phyloP scores from a whole-genome alignment of 2,113 vertebrate species.

The Spilogale gracilis region DNA sequence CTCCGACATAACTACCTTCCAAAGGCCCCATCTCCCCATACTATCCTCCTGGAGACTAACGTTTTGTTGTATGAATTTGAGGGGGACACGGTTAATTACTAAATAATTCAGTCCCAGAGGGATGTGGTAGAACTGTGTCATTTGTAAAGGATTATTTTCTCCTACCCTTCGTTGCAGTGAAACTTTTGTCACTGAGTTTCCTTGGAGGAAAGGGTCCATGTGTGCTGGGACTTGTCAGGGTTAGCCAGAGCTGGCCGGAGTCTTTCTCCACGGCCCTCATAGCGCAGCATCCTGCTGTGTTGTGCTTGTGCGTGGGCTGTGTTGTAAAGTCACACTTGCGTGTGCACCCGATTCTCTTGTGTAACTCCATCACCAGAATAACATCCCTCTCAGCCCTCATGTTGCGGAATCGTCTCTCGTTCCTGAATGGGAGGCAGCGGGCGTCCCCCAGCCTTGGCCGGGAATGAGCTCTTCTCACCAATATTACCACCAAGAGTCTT shows the following conservation, averaged over 20 bases:
- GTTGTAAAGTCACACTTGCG: not conserved
- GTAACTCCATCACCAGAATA: not conserved
- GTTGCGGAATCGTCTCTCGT: not conserved
- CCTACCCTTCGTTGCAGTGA: not conserved
- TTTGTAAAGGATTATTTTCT: slow-evolving; percentile 26
- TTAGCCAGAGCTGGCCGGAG: not conserved
- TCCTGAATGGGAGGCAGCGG: not conserved
- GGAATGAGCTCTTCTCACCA: not conserved
- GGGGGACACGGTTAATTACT: not conserved
- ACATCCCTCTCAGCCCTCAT: not conserved
- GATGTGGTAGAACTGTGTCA: not conserved
- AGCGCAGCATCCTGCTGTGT: not conserved
- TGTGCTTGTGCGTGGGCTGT: rapidly evolving
- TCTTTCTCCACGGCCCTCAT: not conserved
- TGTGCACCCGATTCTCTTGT: not conserved
- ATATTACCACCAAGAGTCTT: not conserved
- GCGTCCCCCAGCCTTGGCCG: not conserved
- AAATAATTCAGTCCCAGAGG: not conserved
- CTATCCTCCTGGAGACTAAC: not conserved
- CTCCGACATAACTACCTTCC: not conserved
- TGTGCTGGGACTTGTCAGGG: not conserved
- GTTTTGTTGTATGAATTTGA: not conserved
- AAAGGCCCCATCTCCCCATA: not conserved
- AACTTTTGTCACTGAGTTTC: not conserved
- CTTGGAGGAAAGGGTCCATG: not conserved